Evolutionary conservation across 2,888 invertebrate species (phyloP), one percentile per base, ranked within the genome.

Genomic region (Mimachlamys varia): DNA sequence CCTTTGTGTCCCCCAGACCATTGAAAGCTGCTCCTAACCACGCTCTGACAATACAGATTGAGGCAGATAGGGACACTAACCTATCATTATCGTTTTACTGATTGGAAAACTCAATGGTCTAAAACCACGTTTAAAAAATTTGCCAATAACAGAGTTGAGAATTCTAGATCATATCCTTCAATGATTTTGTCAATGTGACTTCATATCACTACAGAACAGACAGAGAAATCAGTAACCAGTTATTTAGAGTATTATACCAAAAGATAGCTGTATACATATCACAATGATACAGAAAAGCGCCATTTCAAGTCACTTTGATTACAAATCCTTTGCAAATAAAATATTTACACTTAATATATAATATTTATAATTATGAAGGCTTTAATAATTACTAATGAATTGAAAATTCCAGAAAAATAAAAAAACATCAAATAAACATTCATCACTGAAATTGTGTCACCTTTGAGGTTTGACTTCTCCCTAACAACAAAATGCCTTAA

Each of bases 1-100:
- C 76, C 76, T 76, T 76, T 76, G 76, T 76, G 76, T 76, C 33
- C 76, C 76, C 22, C 33, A 76, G 76, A 76, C 76, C 76, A 76
- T 76, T 76, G 33, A 76, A 76, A 76, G 76, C 76, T 33, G 76
- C 76, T 76, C 76, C 76, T 76, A 76, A 76, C 76, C 76, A 33
- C 33, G 4, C 27, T 76, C 76, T 2, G 27, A 76, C 76, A 76
- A 76, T 33, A 33, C 27, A 33, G 76, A 76, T 76, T 33, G 76
- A 76, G 76, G 12, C 76, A 76, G 76, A 76, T 76, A 76, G 17
- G 76, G 76, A 19, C 76, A 76, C 76, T 76, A 76, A 76, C 76
- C 76, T 76, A 76, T 33, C 33, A 76, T 76, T 76, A 76, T 33
- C 76, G 27, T 76, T 76, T 76, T 76, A 33, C 76, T 76, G 76